Evolutionary conservation across 2,797 vertebrate species (phyloP).

Genomic region (Orestias chungarensis): DNA sequence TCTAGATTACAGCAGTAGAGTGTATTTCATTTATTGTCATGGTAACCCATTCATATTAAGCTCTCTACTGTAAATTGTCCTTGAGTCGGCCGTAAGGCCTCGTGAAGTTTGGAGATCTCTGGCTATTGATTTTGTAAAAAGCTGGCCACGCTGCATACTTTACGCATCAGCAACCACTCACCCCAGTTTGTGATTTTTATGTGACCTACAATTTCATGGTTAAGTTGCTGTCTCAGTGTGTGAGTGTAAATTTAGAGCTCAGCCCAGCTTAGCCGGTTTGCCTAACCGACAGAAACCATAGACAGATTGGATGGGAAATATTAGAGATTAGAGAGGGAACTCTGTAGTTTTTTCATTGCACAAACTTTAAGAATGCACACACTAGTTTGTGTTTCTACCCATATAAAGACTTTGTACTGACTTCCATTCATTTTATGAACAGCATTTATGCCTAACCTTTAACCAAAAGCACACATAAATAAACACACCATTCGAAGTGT

Average conservation of each 20-base stretch:
- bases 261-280: too few relatives aligned
- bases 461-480: neutral
- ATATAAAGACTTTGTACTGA: neutral
- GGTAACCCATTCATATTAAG: neutral
- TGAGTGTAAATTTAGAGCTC: neutral
- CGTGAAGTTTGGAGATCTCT: neutral
- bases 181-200: neutral
- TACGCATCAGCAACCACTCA: neutral
- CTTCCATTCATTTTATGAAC: too few relatives aligned
- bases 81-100: neutral
- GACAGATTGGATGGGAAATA: neutral
- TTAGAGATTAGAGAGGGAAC: neutral
- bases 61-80: neutral
- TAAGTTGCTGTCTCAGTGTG: neutral
- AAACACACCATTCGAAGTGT: neutral
- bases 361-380: neutral
- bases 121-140: neutral
- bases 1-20: neutral
- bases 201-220: neutral
- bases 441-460: too few relatives aligned
- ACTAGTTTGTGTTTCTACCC: neutral
- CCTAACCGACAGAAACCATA: neutral
- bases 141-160: neutral
- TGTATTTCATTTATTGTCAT: neutral
- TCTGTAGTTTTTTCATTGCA: neutral